Percentiles rank a stretch among this genome's conserved stretches.
Evolutionary conservation across 2,797 vertebrate species (phyloP).

Genomic region (Vespertilio murinus): DNA sequence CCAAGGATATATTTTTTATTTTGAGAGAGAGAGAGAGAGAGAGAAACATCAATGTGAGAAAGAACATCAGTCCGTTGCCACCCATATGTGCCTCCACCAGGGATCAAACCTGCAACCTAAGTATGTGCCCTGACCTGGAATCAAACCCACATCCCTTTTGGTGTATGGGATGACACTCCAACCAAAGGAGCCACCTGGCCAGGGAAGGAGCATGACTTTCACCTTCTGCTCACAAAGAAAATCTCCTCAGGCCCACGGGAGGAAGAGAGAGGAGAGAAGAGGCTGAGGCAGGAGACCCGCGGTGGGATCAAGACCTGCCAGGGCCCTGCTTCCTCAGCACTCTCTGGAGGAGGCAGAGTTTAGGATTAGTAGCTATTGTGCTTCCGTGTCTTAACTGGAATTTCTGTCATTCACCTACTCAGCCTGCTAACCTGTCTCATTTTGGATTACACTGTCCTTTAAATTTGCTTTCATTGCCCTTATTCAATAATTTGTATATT

Average conservation of each 20-base stretch:
- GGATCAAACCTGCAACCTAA: not conserved
- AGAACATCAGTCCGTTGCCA: not conserved
- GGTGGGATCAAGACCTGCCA: fast-evolving
- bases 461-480: not conserved
- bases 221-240: not conserved
- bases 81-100: not conserved
- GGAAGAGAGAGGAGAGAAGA: not conserved
- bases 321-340: not conserved
- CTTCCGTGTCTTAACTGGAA: not conserved
- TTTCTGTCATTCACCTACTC: not conserved
- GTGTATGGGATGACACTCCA: not conserved
- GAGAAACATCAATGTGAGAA: not conserved
- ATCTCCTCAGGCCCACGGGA: not conserved
- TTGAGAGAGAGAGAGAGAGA: not conserved
- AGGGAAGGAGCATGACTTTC: not conserved
- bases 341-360: not conserved
- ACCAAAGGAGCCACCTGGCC: not conserved
- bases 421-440: not conserved
- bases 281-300: fast-evolving
- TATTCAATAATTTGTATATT: not conserved
- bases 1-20: not conserved
- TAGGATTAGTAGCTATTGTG: fast-evolving
- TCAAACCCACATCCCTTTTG: not conserved
- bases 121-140: not conserved
- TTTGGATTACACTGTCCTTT: not conserved